phyloP scores from a whole-genome alignment of 2,888 invertebrate species.

The Latrodectus elegans region DNA sequence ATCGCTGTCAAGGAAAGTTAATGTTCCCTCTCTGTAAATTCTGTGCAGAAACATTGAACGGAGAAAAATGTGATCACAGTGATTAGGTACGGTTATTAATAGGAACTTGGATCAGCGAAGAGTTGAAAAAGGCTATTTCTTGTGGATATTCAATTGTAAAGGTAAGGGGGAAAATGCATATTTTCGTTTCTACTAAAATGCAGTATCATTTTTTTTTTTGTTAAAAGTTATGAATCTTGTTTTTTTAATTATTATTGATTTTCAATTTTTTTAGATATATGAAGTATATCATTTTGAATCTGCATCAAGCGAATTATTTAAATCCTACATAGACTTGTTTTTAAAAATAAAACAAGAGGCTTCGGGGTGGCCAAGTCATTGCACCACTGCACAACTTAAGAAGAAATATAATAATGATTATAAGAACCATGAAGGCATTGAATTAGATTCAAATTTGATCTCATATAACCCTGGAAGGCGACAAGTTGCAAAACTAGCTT shows the following conservation, averaged over 20 bases:
- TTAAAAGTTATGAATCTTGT: background rate
- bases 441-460: background rate
- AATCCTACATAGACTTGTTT: conserved; percentile 33
- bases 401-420: conserved; percentile 9
- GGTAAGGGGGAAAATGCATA: background rate
- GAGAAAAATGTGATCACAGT: background rate
- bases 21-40: background rate
- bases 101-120: conserved; percentile 12
- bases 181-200: background rate
- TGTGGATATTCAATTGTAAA: background rate
- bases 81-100: background rate
- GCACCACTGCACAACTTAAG: background rate
- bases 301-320: background rate
- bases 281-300: conserved; percentile 30
- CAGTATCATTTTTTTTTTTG: background rate
- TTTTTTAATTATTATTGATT: background rate
- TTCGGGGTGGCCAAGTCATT: conserved; percentile 23
- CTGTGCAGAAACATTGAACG: background rate
- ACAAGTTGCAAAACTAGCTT: conserved; percentile 6
- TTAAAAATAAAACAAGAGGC: conserved; percentile 44
- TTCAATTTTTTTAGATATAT: conserved; percentile 22
- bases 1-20: background rate
- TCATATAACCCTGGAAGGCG: conserved; percentile 17
- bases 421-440: conserved; percentile 6
- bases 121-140: background rate